phyloP scores from a whole-genome alignment of 2,797 vertebrate genomes.

The Allobates femoralis region DNA sequence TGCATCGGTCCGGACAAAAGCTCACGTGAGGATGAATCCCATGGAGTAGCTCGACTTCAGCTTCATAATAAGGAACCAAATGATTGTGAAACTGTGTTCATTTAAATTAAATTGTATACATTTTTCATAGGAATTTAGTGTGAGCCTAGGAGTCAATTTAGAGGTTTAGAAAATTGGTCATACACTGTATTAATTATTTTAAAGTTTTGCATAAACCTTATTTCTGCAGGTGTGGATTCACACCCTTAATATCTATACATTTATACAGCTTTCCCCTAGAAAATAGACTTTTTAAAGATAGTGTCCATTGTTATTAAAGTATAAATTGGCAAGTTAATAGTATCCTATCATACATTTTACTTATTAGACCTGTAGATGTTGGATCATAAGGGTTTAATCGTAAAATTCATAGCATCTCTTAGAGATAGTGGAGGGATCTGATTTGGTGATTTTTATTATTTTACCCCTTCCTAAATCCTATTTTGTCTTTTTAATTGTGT shows the following conservation, averaged over 20 bases:
- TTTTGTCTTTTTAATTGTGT: background rate
- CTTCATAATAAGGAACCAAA: slow-evolving; percentile 8
- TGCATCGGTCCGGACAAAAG: slow-evolving; percentile 82
- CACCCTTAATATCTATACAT: background rate
- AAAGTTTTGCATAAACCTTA: background rate
- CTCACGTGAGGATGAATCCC: slow-evolving; percentile 59
- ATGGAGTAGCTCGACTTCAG: slow-evolving; percentile 44
- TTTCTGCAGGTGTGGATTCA: background rate
- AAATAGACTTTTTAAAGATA: background rate
- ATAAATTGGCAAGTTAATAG: background rate
- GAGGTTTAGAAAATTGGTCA: background rate
- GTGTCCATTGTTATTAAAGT: too few species aligned
- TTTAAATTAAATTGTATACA: background rate
- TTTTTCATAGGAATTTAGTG: background rate
- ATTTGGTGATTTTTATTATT: background rate
- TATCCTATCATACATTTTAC: background rate
- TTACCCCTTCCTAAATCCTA: background rate
- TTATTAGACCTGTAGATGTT: background rate
- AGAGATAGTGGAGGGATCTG: background rate
- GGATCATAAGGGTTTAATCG: background rate
- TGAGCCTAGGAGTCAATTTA: background rate
- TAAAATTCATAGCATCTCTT: background rate
- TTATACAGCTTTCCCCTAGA: background rate
- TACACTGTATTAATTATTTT: background rate
- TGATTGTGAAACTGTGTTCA: background rate